Percentiles rank a stretch among this genome's conserved stretches.
phyloP scores from a whole-genome alignment of 2,888 invertebrate genomes.

The Cantharis flavilabris region DNA sequence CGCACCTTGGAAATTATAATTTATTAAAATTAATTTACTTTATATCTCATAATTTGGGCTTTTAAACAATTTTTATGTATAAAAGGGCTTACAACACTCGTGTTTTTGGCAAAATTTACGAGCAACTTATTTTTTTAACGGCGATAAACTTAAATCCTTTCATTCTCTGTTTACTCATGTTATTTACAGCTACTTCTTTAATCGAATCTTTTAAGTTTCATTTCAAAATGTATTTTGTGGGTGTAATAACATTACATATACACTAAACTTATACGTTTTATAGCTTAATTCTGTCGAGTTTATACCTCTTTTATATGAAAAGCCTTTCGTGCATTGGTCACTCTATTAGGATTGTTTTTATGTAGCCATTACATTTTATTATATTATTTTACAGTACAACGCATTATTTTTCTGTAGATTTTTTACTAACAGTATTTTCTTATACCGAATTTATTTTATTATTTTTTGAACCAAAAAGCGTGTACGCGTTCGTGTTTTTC shows the following conservation, averaged over 20 bases:
- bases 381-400: constrained; percentile 17
- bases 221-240: constrained; percentile 14
- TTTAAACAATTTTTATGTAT: neutral
- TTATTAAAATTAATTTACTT: neutral
- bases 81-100: neutral
- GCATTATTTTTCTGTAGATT: neutral
- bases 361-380: constrained; percentile 22
- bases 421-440: neutral
- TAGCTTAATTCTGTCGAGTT: constrained; percentile 23
- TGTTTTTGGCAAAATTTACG: neutral
- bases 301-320: constrained; percentile 25
- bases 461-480: neutral
- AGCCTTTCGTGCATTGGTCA: constrained; percentile 23
- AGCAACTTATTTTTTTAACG: neutral
- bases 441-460: neutral
- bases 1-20: neutral
- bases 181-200: constrained; percentile 16
- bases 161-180: neutral
- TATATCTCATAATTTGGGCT: neutral
- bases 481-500: neutral
- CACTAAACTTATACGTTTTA: constrained; percentile 25
- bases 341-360: constrained; percentile 24
- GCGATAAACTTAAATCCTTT: constrained; percentile 6
- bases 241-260: constrained; percentile 19
- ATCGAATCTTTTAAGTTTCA: constrained; percentile 18